These are phyloP conservation scores for Drosophila pallidifrons DNA, from an alignment of 1,140 invertebrate species.

Conservation along the genomic window DNA sequence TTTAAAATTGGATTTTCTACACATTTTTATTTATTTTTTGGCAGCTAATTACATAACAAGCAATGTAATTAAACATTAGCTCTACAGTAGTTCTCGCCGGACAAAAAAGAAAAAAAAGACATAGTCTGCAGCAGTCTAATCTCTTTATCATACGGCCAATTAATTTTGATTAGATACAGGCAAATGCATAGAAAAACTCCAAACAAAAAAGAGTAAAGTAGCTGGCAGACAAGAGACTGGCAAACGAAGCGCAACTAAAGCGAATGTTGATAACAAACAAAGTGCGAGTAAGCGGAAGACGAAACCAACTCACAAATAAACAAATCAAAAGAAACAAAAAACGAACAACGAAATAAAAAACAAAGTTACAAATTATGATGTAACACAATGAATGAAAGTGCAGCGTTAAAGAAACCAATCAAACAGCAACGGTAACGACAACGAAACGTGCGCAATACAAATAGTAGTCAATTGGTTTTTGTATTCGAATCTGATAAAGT, in stretches of 20 bases:
- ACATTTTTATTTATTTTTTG: conserved; percentile 8
- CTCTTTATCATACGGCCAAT: conserved; percentile 78
- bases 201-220: conserved; percentile 16
- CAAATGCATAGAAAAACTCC: conserved; percentile 30
- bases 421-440: conserved; percentile 12
- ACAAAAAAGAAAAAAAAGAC: background rate
- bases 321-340: conserved; percentile 20
- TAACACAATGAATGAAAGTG: conserved; percentile 73
- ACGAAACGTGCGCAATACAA: conserved; percentile 45
- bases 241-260: conserved; percentile 64
- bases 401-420: conserved; percentile 36
- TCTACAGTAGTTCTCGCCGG: conserved; percentile 7
- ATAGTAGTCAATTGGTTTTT: conserved; percentile 11
- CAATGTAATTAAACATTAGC: conserved; percentile 57
- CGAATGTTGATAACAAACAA: conserved; percentile 53
- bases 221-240: conserved; percentile 36
- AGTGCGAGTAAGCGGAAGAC: conserved; percentile 26
- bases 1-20: conserved; percentile 45
- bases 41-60: conserved; percentile 56
- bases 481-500: background rate
- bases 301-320: conserved; percentile 35
- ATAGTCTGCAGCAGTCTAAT: conserved; percentile 42
- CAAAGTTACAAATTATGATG: conserved; percentile 59
- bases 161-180: conserved; percentile 70
- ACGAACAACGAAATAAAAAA: conserved; percentile 14